Evolutionary conservation across 2,113 vertebrate species (phyloP), one percentile per base, ranked within the genome.

Genomic region (Phalacrocorax pelagicus): DNA sequence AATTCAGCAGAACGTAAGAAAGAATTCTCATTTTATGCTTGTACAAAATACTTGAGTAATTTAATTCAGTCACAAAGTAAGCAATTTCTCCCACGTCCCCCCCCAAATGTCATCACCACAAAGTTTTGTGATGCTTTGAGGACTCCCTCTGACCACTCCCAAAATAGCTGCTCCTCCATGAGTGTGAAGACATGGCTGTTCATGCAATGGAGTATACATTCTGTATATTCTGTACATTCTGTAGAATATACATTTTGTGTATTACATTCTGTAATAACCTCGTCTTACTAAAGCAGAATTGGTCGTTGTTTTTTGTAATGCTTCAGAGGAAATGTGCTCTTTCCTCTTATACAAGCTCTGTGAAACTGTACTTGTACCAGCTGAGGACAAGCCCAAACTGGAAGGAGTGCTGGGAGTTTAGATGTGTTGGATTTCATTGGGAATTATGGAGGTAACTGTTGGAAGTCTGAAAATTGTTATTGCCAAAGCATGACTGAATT

Each of bases 51-150:
- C 38, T 46, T 79, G 26, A 75, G 9, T 75, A 18, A 44, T 52
- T 75, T 30, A 69, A 57, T 58, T 51, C 12, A 44, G 63, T 87
- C 34, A 42, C 36, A n/a, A 62, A 72, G 7, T 20, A 82, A 78
- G 5, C 12, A 55, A 16, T 30, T 61, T 27, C 26, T 15, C 29
- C 27, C 54, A 17, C 54, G 8, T 19, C 46, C 46, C 15, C 29
- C 54, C 27, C 23, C 5, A 24, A 75, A 32, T n/a, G 17, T 1
- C 7, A 55, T 63, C 5, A 0, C 13, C n/a, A 21, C 11, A 15
- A 54, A 36, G 1, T 54, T 92, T n/a, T 57, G 12, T 51, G 42
- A 88, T 5, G 9, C 10, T 86, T 67, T 55, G 36, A 80, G 44
- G 55, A 23, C 26, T 88, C 21, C 17, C 12, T 58, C 16, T 57